Base-by-base conservation (phyloP, 2,113 vertebrate species). In the Jacana jacana region DNA sequence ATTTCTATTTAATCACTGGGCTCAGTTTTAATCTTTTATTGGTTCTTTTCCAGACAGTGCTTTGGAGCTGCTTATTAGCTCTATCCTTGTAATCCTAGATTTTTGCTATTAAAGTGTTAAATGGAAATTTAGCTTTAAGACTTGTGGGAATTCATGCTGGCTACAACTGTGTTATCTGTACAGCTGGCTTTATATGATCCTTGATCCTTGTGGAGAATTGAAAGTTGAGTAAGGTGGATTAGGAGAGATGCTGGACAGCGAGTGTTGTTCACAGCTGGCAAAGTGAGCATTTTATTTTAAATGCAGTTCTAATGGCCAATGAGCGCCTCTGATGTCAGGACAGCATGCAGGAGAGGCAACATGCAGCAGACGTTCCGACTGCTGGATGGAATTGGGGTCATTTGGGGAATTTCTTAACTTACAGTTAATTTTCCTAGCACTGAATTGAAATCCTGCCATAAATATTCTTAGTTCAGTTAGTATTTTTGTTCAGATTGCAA, bases 51-150 rank as follows among this genome's bases (percentile, higher is more conserved):
- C 92, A 86, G 61, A 16, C 18, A 49, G 64, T 77, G 42, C 83
- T 96, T 96, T 93, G 92, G 58, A 89, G 54, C 39, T 82, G 40
- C 77, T 92, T 93, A 89, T 80, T 95, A 79, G 79, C 77, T 94
- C 49, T 89, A 57, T 73, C 69, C n/a, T 80, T 88, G 86, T 95
- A 92, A 95, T 96, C 88, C 81, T 86, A 89, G 63, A 79, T 82
- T 95, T 92, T 89, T 77, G 23, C 81, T 95, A 52, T 93, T 97
- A 89, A 89, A 81, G 51, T 93, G 28, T 82, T 95, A 75, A 94
- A 84, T 51, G 42, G 68, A 95, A 96, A 89, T 91, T 88, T 88
- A 86, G 19, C 48, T 79, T 91, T 77, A 76, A 86, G 71, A 49
- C 85, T 94, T 95, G 73, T 61, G 88, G 83, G 86, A 94, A 83